Percentiles rank a stretch among this genome's conserved stretches.
phyloP scores from a whole-genome alignment of 2,113 vertebrate species.

The Podilymbus podiceps region DNA sequence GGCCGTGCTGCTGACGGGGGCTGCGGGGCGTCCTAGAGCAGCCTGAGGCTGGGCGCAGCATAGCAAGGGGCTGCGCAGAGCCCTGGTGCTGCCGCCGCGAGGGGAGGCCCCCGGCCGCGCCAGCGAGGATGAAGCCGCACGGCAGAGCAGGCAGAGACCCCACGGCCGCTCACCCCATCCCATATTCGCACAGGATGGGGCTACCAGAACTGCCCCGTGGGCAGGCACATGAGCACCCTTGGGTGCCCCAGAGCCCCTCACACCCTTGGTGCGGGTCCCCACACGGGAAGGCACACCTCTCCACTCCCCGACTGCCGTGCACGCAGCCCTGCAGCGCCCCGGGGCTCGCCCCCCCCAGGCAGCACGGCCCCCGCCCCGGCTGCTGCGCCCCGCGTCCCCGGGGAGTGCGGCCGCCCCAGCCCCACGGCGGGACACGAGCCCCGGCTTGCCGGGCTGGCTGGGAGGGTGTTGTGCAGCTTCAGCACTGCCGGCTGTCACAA shows the following conservation, averaged over 20 bases:
- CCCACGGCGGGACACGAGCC: not conserved
- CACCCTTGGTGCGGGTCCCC: not conserved
- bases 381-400: not conserved
- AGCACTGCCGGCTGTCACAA: not conserved
- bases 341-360: not conserved
- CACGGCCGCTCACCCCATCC: not conserved
- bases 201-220: not conserved
- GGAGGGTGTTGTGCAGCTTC: not conserved
- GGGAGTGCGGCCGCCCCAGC: not conserved
- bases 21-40: not conserved
- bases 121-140: not conserved
- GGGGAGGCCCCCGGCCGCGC: not conserved
- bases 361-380: not conserved
- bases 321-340: not conserved
- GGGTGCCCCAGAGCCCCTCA: not conserved
- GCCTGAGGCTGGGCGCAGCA: rapidly evolving
- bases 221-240: rapidly evolving
- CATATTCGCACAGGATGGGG: not conserved
- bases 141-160: not conserved
- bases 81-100: not conserved
- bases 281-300: too few species aligned
- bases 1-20: rapidly evolving
- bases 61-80: not conserved
- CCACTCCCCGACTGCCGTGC: rapidly evolving
- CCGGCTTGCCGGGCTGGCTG: not conserved